These are phyloP conservation scores for Hymenopus coronatus DNA, from an alignment of 2,888 invertebrate genomes.

Conservation along the genomic window DNA sequence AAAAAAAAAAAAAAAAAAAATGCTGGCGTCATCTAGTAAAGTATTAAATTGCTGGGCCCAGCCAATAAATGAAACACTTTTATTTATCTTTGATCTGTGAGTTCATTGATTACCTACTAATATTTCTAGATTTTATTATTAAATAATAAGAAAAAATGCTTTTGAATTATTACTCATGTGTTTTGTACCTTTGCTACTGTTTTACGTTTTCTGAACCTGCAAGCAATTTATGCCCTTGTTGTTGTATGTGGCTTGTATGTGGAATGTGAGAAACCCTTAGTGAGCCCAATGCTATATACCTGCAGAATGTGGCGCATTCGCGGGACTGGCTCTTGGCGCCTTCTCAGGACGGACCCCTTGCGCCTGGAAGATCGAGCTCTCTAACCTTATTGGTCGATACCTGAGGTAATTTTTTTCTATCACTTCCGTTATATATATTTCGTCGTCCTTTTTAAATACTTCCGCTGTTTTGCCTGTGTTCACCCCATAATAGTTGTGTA, in stretches of 20 bases:
- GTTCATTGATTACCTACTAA: no score
- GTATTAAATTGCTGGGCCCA: no score
- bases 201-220: no score
- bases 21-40: no score
- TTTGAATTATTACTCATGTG: no score
- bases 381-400: background rate
- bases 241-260: background rate
- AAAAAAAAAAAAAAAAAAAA: no score
- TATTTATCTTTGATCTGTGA: no score
- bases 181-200: no score
- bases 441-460: background rate
- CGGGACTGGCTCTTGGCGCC: background rate
- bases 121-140: no score
- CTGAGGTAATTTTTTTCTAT: background rate
- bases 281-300: background rate
- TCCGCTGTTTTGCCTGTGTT: background rate
- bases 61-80: no score
- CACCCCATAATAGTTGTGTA: background rate
- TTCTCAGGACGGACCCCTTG: background rate
- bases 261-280: background rate
- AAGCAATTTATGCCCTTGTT: background rate
- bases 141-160: no score
- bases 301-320: conserved; percentile 20
- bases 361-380: background rate
- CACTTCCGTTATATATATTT: background rate